These are phyloP conservation scores for Crotalus viridis DNA, from an alignment of 2,113 vertebrate genomes.

Conservation along the genomic window DNA sequence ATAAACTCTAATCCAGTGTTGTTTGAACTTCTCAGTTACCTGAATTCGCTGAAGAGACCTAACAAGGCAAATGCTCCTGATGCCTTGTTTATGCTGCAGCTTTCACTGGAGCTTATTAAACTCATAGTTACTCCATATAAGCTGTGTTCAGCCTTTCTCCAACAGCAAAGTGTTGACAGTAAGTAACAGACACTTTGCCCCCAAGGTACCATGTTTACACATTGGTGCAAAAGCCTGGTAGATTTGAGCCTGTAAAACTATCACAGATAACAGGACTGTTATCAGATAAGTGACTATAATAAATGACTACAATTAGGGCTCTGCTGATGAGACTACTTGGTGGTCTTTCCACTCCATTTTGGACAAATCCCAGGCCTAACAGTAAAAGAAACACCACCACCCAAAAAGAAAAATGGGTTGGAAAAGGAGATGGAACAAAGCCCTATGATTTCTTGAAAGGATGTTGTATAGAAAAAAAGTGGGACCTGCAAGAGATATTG, in stretches of 20 bases:
- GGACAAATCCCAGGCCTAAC: constrained; percentile 74
- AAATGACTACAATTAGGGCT: constrained; percentile 81
- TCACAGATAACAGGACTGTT: constrained; percentile 81
- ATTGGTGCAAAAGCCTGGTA: constrained; percentile 73
- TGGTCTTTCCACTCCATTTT: constrained; percentile 75
- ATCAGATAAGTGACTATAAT: constrained; percentile 90
- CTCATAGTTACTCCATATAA: constrained; percentile 81
- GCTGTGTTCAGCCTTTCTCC: constrained; percentile 63
- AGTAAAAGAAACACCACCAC: constrained; percentile 37
- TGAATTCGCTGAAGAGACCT: constrained; percentile 91
- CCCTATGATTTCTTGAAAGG: constrained; percentile 40
- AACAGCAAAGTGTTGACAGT: constrained; percentile 81
- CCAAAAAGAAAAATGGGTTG: neutral
- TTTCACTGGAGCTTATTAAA: constrained; percentile 85
- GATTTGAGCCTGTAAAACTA: constrained; percentile 80
- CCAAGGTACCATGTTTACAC: constrained; percentile 77
- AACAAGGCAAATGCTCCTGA: constrained; percentile 84
- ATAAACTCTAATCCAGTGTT: constrained; percentile 51
- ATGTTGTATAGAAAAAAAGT: constrained; percentile 28
- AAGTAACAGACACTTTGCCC: constrained; percentile 76
- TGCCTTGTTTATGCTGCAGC: constrained; percentile 83
- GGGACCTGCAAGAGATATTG: neutral
- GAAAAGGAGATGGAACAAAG: constrained; percentile 48
- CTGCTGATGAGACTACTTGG: constrained; percentile 78
- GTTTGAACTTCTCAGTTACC: constrained; percentile 71